Percentiles rank a stretch among this genome's conserved stretches.
phyloP scores from a whole-genome alignment of 2,888 invertebrate species.

The Diplazon laetatorius region DNA sequence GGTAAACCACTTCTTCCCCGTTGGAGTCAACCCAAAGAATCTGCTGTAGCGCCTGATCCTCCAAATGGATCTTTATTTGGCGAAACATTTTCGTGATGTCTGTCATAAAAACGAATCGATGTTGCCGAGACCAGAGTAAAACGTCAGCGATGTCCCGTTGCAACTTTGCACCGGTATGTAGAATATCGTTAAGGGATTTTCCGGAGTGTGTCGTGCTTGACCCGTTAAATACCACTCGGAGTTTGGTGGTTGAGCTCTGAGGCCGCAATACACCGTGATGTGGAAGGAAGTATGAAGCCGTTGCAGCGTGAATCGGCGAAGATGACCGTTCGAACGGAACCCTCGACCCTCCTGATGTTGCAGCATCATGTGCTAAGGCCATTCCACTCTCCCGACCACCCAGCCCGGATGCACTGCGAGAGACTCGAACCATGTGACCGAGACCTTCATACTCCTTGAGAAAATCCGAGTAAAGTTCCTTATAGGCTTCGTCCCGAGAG shows the following conservation, averaged over 20 bases:
- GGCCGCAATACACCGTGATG: conserved; percentile 72
- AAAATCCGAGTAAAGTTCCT: conserved; percentile 34
- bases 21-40: conserved; percentile 73
- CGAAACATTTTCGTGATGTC: conserved; percentile 7
- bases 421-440: conserved; percentile 44
- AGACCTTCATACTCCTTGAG: conserved; percentile 37
- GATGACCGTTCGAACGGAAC: too few relatives aligned
- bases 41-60: conserved; percentile 69
- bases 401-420: too few relatives aligned
- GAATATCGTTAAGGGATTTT: conserved; percentile 65
- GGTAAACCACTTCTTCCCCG: not conserved
- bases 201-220: conserved; percentile 69
- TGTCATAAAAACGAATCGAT: too few relatives aligned
- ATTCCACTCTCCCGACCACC: too few relatives aligned
- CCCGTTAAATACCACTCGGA: conserved; percentile 76
- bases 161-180: too few relatives aligned
- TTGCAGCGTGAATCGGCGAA: not conserved
- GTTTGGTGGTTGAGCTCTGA: conserved; percentile 72
- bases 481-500: not conserved
- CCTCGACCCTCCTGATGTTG: too few relatives aligned
- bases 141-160: too few relatives aligned
- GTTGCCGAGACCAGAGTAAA: too few relatives aligned
- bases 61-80: not conserved
- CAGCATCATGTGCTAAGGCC: too few relatives aligned
- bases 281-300: conserved; percentile 17